Conservation (phyloP, 2,113 vertebrate species). For the Antennarius striatus region DNA sequence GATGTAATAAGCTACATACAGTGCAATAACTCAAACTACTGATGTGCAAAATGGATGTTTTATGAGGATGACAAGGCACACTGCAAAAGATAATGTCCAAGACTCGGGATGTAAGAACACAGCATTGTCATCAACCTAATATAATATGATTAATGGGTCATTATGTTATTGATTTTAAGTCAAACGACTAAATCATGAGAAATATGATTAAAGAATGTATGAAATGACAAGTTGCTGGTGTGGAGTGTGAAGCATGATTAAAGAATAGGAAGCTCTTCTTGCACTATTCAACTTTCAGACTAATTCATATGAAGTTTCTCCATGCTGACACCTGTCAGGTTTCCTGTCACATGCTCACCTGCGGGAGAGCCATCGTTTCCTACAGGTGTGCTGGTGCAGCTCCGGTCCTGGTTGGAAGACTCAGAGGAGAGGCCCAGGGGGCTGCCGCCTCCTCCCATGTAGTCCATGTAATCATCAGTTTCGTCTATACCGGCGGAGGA, state of each 20-base stretch:
- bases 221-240: slow-evolving; percentile 37
- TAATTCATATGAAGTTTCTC: not conserved
- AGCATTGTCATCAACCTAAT: slow-evolving; percentile 40
- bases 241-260: slow-evolving; percentile 3
- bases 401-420: slow-evolving; percentile 96
- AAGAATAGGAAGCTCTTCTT: slow-evolving; percentile 2
- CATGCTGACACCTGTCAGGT: slow-evolving; percentile 1
- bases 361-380: slow-evolving; percentile 92
- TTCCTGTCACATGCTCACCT: slow-evolving; percentile 77
- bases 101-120: slow-evolving; percentile 46
- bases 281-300: not conserved
- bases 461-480: slow-evolving; percentile 94
- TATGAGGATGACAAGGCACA: slow-evolving; percentile 61
- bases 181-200: slow-evolving; percentile 33
- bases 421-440: slow-evolving; percentile 92
- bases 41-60: slow-evolving; percentile 67
- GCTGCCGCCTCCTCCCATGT: slow-evolving; percentile 86
- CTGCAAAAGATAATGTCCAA: slow-evolving; percentile 40
- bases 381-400: slow-evolving; percentile 97
- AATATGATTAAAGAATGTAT: slow-evolving; percentile 28
- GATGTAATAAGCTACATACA: slow-evolving; percentile 62
- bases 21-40: slow-evolving; percentile 72
- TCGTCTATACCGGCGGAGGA: slow-evolving; percentile 85
- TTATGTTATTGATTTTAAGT: slow-evolving; percentile 38
- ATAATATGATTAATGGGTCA: slow-evolving; percentile 37